Base-by-base conservation (phyloP, 1,140 invertebrate species). In the Gryllus bimaculatus region DNA sequence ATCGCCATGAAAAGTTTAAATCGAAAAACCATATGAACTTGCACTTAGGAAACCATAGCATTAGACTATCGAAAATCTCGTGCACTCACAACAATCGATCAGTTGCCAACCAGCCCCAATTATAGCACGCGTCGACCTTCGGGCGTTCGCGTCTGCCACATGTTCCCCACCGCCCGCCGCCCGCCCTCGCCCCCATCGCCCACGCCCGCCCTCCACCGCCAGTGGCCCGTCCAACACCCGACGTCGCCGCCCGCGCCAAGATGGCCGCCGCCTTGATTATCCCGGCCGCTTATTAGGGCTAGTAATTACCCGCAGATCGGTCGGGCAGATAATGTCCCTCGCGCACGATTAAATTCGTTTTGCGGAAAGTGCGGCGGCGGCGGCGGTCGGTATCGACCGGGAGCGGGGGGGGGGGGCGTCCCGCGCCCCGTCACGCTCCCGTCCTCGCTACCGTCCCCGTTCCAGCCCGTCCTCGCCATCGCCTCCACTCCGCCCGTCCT, bases 291-390 rank as follows among this genome's bases (percentile, higher is more conserved):
- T 66, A 66, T 66, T 66, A 66, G 54, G 54, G 54, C 10, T 66
- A 66, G 54, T 66, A 66, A 66, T 66, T 66, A 66, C 54, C 54
- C 10, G 18, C 54, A 66, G 54, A 66, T 66, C 54, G 18, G 54
- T 7, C 54, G 18, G 54, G 54, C 54, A 66, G 54, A 66, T 66
- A 66, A 66, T 66, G 54, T 66, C 54, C 54, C 54, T 66, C 54
- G 54, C 54, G 54, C 54, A 66, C 54, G 54, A 66, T 66, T 66
- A 66, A 66, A 66, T 66, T 66, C 54, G 54, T 66, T 66, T 66
- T 66, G 54, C 54, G 54, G 54, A 66, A 66, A 66, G 54, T 66
- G 18, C 54, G 18, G 54, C 54, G 54, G 54, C 8, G 49, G 49
- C 54, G 7, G 54, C 10, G 54, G 54, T 13, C 10, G 18, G 54